Evolutionary conservation across 2,797 vertebrate species (phyloP), one percentile per base, ranked within the genome.

Genomic region (Micromesistius poutassou): DNA sequence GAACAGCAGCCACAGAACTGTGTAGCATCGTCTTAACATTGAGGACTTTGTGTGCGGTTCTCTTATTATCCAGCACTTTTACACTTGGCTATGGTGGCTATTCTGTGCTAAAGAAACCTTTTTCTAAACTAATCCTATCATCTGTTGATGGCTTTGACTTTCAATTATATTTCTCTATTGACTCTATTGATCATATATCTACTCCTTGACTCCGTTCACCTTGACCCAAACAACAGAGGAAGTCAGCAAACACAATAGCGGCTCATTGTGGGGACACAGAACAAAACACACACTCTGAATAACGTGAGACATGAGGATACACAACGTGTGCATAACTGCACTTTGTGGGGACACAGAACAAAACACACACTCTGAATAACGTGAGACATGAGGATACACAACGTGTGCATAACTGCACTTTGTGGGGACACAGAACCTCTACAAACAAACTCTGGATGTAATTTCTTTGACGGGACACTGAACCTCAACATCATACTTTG

Each of bases 401-500:
- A n/a, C n/a, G n/a, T n/a, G n/a, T n/a, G n/a, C n/a, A n/a, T n/a
- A n/a, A n/a, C n/a, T n/a, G n/a, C n/a, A n/a, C n/a, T n/a, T n/a
- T n/a, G n/a, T n/a, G n/a, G n/a, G 19, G 14, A 76, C 16, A 42
- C 66, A 78, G 62, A 68, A n/a, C n/a, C n/a, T n/a, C n/a, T n/a
- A n/a, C n/a, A n/a, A n/a, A n/a, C n/a, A n/a, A n/a, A n/a, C n/a
- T n/a, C n/a, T n/a, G n/a, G n/a, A n/a, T n/a, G n/a, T n/a, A n/a
- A n/a, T n/a, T n/a, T n/a, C n/a, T n/a, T n/a, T n/a, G n/a, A n/a
- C n/a, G n/a, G n/a, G n/a, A n/a, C n/a, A n/a, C n/a, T n/a, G n/a
- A n/a, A 79, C 55, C 78, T 30, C 31, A 75, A 86, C 79, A 81
- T 80, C 4, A 74, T 30, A 76, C 33, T 76, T 78, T 55, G 77